Conservation (phyloP, 2,888 invertebrate genomes). For the Cheiracanthium punctorium region DNA sequence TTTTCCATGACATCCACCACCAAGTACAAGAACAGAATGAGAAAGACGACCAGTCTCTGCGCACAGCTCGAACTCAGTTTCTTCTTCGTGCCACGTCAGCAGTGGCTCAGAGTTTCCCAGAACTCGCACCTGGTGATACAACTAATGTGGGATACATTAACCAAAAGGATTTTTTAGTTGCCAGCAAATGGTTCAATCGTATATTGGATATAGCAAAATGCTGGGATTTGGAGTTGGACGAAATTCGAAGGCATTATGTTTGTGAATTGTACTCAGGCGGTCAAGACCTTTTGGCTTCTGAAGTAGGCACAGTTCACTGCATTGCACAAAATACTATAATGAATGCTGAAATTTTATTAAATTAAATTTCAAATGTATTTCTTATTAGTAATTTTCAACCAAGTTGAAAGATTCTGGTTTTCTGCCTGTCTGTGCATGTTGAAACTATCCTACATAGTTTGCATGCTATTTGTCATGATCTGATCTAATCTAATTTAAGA, state of each 20-base stretch:
- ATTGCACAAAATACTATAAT: too few species aligned
- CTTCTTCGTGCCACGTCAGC: conserved; percentile 52
- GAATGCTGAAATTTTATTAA: too few species aligned
- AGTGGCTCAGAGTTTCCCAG: conserved; percentile 71
- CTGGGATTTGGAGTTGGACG: conserved; percentile 86
- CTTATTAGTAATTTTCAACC: too few species aligned
- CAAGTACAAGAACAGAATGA: conserved; percentile 81
- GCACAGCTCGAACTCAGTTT: conserved; percentile 78
- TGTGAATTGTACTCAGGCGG: conserved; percentile 80
- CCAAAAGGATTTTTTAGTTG: conserved; percentile 74
- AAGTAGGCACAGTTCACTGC: too few species aligned
- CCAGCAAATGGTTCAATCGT: conserved; percentile 83
- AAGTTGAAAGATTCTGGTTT: too few species aligned
- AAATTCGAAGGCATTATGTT: conserved; percentile 86
- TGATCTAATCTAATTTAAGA: too few species aligned
- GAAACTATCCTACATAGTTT: too few species aligned
- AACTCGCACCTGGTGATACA: conserved; percentile 36
- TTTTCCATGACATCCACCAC: conserved; percentile 77
- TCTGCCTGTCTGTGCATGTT: too few species aligned
- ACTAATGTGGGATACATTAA: not conserved
- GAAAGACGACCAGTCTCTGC: conserved; percentile 74
- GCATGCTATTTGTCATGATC: too few species aligned
- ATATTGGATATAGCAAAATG: conserved; percentile 83
- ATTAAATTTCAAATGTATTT: too few species aligned
- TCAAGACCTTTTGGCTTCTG: conserved; percentile 80